Percentiles rank a stretch among this genome's conserved stretches.
Evolutionary conservation across 1,140 invertebrate genomes (phyloP).

Genomic region (Pogonomyrmex californicus): DNA sequence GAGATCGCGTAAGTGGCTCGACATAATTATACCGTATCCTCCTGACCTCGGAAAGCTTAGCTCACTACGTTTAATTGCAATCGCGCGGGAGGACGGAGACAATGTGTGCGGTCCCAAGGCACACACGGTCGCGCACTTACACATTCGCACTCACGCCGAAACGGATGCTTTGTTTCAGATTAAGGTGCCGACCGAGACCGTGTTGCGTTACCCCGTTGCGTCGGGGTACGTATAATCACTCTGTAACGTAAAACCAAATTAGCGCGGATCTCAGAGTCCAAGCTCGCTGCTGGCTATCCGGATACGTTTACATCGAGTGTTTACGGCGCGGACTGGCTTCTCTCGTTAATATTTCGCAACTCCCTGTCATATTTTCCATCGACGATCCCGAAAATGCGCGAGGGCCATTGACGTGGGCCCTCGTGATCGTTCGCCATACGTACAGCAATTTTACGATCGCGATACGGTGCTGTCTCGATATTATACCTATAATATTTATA

Average conservation of each 20-base stretch:
- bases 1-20: conserved; percentile 64
- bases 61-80: conserved; percentile 54
- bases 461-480: neutral
- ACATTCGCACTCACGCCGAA: conserved; percentile 32
- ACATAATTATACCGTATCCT: conserved; percentile 66
- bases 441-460: conserved; percentile 37
- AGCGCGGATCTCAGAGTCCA: conserved; percentile 60
- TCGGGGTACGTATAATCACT: conserved; percentile 76
- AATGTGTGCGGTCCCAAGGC: conserved; percentile 75
- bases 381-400: conserved; percentile 27
- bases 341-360: conserved; percentile 30
- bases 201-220: conserved; percentile 74
- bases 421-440: neutral
- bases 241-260: conserved; percentile 81
- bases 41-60: conserved; percentile 48
- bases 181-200: conserved; percentile 75
- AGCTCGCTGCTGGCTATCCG: conserved; percentile 30
- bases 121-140: conserved; percentile 44
- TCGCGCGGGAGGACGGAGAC: conserved; percentile 46
- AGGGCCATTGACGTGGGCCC: neutral
- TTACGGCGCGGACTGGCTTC: conserved; percentile 12
- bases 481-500: conserved; percentile 3
- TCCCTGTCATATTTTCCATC: conserved; percentile 31
- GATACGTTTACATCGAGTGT: conserved; percentile 48
- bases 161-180: conserved; percentile 78